Percentiles rank a stretch among this genome's conserved stretches.
Evolutionary conservation across 2,113 vertebrate genomes (phyloP).

Genomic region (Pycnonotus jocosus): DNA sequence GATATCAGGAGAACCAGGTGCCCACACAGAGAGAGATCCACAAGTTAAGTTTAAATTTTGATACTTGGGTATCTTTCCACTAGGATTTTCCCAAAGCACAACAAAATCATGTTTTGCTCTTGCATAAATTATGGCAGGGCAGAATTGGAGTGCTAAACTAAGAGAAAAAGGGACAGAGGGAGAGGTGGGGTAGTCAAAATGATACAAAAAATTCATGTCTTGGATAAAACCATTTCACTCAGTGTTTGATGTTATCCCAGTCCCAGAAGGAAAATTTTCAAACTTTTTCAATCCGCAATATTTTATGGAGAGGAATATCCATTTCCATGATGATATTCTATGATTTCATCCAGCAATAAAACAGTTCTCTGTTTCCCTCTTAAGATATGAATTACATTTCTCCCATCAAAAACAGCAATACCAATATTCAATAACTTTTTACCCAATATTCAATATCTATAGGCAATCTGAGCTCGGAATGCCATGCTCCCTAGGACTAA

Average conservation of each 20-base stretch:
- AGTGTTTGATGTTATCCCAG: background rate
- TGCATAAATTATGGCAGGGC: background rate
- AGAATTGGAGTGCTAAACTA: background rate
- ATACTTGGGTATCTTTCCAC: background rate
- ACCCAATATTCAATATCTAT: background rate
- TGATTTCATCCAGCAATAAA: background rate
- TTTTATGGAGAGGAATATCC: background rate
- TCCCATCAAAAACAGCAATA: fast-evolving
- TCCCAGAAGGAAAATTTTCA: background rate
- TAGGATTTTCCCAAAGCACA: background rate
- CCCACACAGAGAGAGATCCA: background rate
- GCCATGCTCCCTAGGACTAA: background rate
- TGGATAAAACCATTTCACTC: background rate
- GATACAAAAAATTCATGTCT: background rate
- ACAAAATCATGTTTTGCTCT: background rate
- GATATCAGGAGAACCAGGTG: background rate
- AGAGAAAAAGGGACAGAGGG: background rate
- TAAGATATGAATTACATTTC: background rate
- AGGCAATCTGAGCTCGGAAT: background rate
- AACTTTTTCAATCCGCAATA: background rate
- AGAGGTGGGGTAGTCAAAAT: background rate
- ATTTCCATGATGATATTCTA: background rate
- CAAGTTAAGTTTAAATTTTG: background rate
- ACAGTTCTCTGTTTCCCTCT: background rate
- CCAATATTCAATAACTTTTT: background rate